Percentiles rank a stretch among this genome's conserved stretches.
Evolutionary conservation across 1,140 invertebrate genomes (phyloP).

Genomic region (Pteromalus puparum): DNA sequence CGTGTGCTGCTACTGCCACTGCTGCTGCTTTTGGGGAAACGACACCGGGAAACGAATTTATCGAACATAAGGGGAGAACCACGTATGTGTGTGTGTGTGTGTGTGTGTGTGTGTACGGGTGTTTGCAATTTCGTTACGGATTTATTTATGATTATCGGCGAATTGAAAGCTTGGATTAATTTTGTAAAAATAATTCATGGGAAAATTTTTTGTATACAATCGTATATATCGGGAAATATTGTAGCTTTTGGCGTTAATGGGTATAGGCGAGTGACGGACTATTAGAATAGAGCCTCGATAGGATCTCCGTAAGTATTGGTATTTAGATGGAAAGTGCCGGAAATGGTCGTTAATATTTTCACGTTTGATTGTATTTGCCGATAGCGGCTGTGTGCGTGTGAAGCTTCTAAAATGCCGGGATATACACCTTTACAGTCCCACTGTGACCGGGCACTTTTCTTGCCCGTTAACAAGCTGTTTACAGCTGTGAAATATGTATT

Average conservation of each 20-base stretch:
- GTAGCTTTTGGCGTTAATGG: no score
- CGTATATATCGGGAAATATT: no score
- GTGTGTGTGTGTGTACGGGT: no score
- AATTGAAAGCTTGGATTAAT: not conserved
- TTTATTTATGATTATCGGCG: not conserved
- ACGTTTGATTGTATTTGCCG: not conserved
- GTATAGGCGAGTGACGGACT: not conserved
- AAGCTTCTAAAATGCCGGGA: not conserved
- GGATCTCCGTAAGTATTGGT: not conserved
- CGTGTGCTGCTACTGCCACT: not conserved
- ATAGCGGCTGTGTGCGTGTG: not conserved
- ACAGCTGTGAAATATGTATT: no score
- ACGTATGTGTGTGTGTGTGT: not conserved
- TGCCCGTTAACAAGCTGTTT: no score
- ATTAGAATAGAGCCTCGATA: not conserved
- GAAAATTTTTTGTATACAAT: no score
- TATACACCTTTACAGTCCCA: not conserved
- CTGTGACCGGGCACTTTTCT: not conserved
- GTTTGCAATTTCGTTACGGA: no score
- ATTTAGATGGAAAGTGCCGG: not conserved
- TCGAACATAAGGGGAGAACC: not conserved
- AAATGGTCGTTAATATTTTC: slow-evolving; percentile 1
- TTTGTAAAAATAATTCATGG: not conserved
- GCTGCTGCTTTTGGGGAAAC: not conserved
- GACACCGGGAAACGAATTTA: not conserved